Evolutionary conservation across 2,113 vertebrate genomes (phyloP).

Genomic region (Dermatemys mawii): DNA sequence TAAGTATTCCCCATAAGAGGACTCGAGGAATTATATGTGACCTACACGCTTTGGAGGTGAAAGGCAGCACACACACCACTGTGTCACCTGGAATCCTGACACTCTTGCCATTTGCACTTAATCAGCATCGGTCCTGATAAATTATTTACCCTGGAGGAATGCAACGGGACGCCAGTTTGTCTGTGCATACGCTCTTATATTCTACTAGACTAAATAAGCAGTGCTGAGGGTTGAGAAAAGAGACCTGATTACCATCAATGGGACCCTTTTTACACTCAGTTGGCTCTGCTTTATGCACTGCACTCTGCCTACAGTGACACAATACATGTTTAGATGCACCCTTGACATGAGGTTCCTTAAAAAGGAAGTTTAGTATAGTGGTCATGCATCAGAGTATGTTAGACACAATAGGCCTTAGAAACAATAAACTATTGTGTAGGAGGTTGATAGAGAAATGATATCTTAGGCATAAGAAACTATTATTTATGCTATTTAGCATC

Average conservation of each 20-base stretch:
- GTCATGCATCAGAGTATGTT: not conserved
- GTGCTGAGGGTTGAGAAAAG: not conserved
- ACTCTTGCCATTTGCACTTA: conserved; percentile 64
- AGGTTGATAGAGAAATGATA: conserved; percentile 20
- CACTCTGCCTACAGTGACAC: not conserved
- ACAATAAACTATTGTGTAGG: conserved; percentile 7
- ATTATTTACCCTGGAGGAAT: conserved; percentile 66
- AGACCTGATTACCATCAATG: not conserved
- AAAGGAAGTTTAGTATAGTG: conserved; percentile 3
- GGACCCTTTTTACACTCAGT: not conserved
- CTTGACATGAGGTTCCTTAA: conserved; percentile 11
- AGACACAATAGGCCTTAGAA: conserved; percentile 52
- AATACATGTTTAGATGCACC: not conserved
- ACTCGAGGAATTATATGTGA: conserved; percentile 46
- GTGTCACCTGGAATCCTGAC: conserved; percentile 65
- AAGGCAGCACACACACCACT: conserved; percentile 14
- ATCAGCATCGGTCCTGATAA: conserved; percentile 70
- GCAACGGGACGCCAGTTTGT: conserved; percentile 47
- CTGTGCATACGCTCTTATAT: conserved; percentile 43
- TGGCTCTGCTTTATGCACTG: not conserved
- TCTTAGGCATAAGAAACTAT: not conserved
- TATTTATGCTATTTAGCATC: not conserved
- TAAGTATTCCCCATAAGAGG: conserved; percentile 10
- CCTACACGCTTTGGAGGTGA: conserved; percentile 35
- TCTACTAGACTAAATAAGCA: conserved; percentile 71